Evolutionary conservation across 2,113 vertebrate genomes (phyloP), one percentile per base, ranked within the genome.

Genomic region (Varanus salvator): DNA sequence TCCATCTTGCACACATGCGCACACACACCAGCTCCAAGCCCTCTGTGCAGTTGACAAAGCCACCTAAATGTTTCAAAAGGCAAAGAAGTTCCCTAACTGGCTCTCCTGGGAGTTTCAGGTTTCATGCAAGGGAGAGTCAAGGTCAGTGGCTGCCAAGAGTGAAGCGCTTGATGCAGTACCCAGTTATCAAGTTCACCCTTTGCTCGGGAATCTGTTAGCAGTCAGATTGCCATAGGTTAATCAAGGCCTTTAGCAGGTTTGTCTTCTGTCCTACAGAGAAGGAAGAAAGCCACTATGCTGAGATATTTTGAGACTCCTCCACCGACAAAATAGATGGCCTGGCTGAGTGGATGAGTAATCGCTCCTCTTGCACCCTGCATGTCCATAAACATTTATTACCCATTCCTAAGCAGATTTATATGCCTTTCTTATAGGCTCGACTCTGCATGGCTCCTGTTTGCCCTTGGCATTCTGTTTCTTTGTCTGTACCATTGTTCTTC

Each of bases 121-220:
- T 4, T 21, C 27, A n/a, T 25, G 69, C 54, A 44, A 84, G 80
- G 27, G 44, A 60, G 34, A 48, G 38, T 38, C 87, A 75, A 75
- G 69, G 80, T 64, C 50, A 75, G 52, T 2, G n/a, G 34, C n/a
- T 75, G 34, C 80, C 1, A 31, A 25, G 34, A 44, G 52, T 27
- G 25, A 23, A n/a, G 80, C 2, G 6, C 27, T 31, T n/a, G 52
- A 74, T 8, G 27, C 68, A 60, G 12, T 25, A 8, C 8, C 52
- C 71, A 44, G 80, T 84, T 89, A 89, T 64, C 81, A 76, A 76
- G 57, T 44, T 84, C 27, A 74, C 69, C 69, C 87, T 89, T 75
- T 19, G 17, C 54, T 21, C 25, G 80, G 71, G 69, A 84, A 29
- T 64, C 71, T 75, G 87, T 75, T 34, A 89, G 38, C 60, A n/a